phyloP scores from a whole-genome alignment of 2,113 vertebrate species.

The Chamaetylas fuelleborni region DNA sequence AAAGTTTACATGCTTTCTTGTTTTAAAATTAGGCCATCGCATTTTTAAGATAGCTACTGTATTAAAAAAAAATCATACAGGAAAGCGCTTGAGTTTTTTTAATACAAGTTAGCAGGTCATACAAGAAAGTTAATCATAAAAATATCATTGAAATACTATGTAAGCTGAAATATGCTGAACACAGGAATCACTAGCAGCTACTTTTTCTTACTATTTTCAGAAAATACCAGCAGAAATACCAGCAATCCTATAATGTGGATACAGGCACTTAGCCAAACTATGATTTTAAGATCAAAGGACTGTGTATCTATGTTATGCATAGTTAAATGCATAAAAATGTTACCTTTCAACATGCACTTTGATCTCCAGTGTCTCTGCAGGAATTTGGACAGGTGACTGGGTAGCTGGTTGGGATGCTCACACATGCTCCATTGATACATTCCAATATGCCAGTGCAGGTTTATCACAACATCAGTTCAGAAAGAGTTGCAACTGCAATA shows the following conservation, averaged over 20 bases:
- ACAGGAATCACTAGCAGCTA: neutral
- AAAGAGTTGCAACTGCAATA: neutral
- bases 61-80: neutral
- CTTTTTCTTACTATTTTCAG: neutral
- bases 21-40: constrained; percentile 3
- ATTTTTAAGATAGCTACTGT: neutral
- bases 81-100: neutral
- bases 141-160: neutral
- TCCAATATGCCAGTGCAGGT: neutral
- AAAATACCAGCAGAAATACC: neutral
- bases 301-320: neutral
- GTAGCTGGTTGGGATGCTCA: neutral
- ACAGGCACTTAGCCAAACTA: neutral
- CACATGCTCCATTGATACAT: fast-evolving
- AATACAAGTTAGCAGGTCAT: neutral
- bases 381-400: neutral
- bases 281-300: neutral
- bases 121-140: neutral
- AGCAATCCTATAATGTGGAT: neutral
- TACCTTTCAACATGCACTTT: neutral
- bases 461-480: neutral
- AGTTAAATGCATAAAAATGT: neutral
- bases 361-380: neutral
- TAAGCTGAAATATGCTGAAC: neutral
- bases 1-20: neutral